Percentiles rank a stretch among this genome's conserved stretches.
These are phyloP conservation scores for Liopterus haemorrhoidalis DNA, from an alignment of 2,888 invertebrate genomes.

Conservation along the genomic window DNA sequence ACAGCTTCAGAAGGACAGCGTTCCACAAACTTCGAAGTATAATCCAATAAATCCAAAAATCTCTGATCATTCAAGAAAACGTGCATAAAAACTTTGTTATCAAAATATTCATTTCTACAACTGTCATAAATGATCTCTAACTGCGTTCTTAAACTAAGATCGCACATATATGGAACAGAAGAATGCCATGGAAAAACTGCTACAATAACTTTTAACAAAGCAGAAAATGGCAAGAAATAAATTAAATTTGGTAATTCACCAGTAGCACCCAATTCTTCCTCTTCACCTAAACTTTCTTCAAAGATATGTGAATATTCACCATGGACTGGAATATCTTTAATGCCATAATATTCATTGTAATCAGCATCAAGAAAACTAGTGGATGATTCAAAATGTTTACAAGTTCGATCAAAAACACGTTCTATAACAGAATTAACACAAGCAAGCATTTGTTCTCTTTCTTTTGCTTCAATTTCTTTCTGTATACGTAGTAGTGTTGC, in stretches of 20 bases:
- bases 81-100: slow-evolving; percentile 37
- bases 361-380: too few species aligned
- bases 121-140: slow-evolving; percentile 37
- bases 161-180: slow-evolving; percentile 34
- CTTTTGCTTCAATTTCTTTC: slow-evolving; percentile 25
- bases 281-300: slow-evolving; percentile 10
- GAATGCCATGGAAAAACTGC: slow-evolving; percentile 39
- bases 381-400: too few species aligned
- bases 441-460: slow-evolving; percentile 28
- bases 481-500: slow-evolving; percentile 40
- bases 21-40: slow-evolving; percentile 35
- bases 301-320: neutral
- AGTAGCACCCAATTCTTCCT: neutral
- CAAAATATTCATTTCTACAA: slow-evolving; percentile 36
- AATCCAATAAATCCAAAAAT: slow-evolving; percentile 34
- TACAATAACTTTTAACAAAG: slow-evolving; percentile 36
- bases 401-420: too few species aligned
- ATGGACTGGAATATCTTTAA: too few species aligned
- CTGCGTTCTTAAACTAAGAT: slow-evolving; percentile 37
- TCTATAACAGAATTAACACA: too few species aligned
- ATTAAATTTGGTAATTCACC: slow-evolving; percentile 17
- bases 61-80: slow-evolving; percentile 37
- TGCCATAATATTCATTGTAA: too few species aligned
- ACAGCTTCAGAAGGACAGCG: slow-evolving; percentile 34
- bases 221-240: slow-evolving; percentile 38